These are phyloP conservation scores for Serrognathus titanus DNA, from an alignment of 2,888 invertebrate genomes.

Conservation along the genomic window DNA sequence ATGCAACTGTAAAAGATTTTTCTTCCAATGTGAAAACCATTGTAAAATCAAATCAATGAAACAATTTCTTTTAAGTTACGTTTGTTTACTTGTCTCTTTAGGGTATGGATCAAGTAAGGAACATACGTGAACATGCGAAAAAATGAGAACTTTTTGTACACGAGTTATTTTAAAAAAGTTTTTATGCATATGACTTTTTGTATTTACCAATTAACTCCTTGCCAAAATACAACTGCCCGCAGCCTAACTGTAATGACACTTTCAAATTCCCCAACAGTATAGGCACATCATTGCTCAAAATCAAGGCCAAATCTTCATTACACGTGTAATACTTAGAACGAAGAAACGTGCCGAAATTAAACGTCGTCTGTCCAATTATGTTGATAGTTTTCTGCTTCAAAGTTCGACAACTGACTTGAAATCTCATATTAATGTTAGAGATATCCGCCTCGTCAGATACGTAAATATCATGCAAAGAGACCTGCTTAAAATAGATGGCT, in stretches of 20 bases:
- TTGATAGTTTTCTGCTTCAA: constrained; percentile 47
- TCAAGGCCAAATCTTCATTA: constrained; percentile 45
- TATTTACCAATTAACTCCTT: constrained; percentile 50
- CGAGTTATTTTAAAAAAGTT: background rate
- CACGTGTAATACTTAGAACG: constrained; percentile 41
- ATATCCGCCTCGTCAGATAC: constrained; percentile 40
- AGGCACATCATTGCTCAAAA: constrained; percentile 46
- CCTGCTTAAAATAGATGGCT: constrained; percentile 51
- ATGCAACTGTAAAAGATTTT: too few relatives aligned
- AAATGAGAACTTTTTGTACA: too few relatives aligned
- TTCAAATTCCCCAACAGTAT: constrained; percentile 48
- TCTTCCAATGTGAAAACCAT: too few relatives aligned
- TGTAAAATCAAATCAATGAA: too few relatives aligned
- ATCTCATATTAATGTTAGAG: constrained; percentile 41
- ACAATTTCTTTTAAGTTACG: too few relatives aligned
- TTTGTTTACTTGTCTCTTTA: too few relatives aligned
- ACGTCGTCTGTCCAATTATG: constrained; percentile 47
- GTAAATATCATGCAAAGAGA: constrained; percentile 46
- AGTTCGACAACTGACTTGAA: constrained; percentile 49
- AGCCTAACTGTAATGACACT: constrained; percentile 50
- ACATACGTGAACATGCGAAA: too few relatives aligned
- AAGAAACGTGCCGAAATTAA: constrained; percentile 44
- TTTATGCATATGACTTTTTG: background rate
- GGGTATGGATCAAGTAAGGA: too few relatives aligned
- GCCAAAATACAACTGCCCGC: constrained; percentile 52